Conservation (phyloP, 1,140 invertebrate genomes). For the Portunus trituberculatus region DNA sequence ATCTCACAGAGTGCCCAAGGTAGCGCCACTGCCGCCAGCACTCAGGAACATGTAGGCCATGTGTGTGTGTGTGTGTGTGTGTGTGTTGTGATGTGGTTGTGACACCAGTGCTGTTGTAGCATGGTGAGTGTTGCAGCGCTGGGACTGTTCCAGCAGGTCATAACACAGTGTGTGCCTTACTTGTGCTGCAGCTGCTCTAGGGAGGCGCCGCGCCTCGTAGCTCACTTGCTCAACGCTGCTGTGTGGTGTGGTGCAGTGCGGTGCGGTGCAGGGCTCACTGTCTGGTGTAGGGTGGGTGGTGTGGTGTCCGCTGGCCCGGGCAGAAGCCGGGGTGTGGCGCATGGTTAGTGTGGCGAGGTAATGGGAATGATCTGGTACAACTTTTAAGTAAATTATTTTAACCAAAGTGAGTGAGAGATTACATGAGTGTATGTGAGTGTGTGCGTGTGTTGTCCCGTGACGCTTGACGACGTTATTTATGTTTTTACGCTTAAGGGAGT, state of each 20-base stretch:
- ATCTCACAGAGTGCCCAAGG: slow-evolving; percentile 64
- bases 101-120: background rate
- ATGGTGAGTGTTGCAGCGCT: background rate
- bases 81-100: background rate
- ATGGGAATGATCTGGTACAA: background rate
- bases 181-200: background rate
- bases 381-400: background rate
- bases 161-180: slow-evolving; percentile 64
- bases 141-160: background rate
- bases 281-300: background rate
- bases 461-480: background rate
- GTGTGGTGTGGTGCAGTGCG: background rate
- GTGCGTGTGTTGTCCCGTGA: background rate
- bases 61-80: background rate
- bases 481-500: background rate
- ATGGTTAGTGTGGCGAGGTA: background rate
- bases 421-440: background rate
- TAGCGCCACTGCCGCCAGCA: slow-evolving; percentile 64
- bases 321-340: background rate
- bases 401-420: background rate
- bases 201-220: background rate
- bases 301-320: background rate
- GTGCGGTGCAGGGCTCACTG: too few relatives aligned
- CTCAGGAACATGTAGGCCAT: slow-evolving; percentile 61
- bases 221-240: slow-evolving; percentile 54